Base-by-base conservation (phyloP, 1,140 invertebrate genomes). In the Paracyclopina nana region DNA sequence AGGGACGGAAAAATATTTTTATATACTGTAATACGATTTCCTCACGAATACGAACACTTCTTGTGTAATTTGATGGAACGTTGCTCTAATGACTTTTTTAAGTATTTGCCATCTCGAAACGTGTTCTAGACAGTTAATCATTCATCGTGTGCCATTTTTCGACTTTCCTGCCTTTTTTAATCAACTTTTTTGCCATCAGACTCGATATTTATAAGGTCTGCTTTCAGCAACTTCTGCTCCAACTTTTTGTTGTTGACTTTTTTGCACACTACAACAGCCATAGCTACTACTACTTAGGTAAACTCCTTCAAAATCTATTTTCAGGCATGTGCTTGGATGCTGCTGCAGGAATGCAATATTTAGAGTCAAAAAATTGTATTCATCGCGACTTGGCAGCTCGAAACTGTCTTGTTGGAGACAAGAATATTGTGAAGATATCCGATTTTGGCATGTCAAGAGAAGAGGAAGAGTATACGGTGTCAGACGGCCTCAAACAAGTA, bases 371-470 rank as follows among this genome's bases (percentile, higher is more conserved):
- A 66, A 87, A 84, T 66, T 95, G 90, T 62, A 95, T 97, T 60
- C 91, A 96, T 67, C 72, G 90, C 53, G 90, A 95, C 70, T 71
- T 96, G 56, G 91, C 90, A 1, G 88, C 88, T 0, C 68, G 91
- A 54, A 97, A 96, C 68, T 96, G 91, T 68, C 72, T 94, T 53
- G 77, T 91, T 30, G 80, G 82, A 68, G 71, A 70, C 61, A 77
- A 83, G 48, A 81, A 82, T 58, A 77, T 78, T 55, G 86, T 94
- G 1, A 96, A 96, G 71, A 94, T 95, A 61, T 92, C 87, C 0
- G 88, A 95, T 65, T 95, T 95, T 70, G 90, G 91, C 55, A 95
- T 97, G 88, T 95, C 88, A 0, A 50, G 90, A 29, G 90, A 97
- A 66, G 88, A 94, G 63, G 82, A 94, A 63, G 88, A 94, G 63